Evolutionary conservation across 92 coral and sea anemone genomes (phyloP).

Genomic region (Ricordea florida): DNA sequence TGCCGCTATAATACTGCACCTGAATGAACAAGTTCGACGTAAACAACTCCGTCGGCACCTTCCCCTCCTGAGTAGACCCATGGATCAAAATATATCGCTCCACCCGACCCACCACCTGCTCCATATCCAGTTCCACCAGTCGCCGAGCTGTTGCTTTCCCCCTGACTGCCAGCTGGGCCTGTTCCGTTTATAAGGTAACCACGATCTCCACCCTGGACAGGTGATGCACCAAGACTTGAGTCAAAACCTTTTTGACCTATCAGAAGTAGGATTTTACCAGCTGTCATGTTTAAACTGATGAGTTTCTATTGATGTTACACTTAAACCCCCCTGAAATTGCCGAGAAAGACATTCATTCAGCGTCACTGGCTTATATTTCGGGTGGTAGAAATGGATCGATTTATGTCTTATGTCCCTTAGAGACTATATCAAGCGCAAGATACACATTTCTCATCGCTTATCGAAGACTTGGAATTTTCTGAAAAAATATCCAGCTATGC

Average conservation of each 20-base stretch:
- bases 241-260: constrained; percentile 18
- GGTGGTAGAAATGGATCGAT: no score
- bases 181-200: constrained; percentile 50
- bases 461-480: no score
- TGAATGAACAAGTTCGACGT: constrained; percentile 45
- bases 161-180: constrained; percentile 34
- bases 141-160: constrained; percentile 23
- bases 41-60: constrained; percentile 69
- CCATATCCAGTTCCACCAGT: constrained; percentile 62
- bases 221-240: not conserved
- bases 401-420: no score
- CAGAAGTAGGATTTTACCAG: not conserved
- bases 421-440: no score
- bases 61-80: constrained; percentile 27
- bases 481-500: no score
- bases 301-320: no score
- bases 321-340: no score
- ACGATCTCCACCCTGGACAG: constrained; percentile 51
- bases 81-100: constrained; percentile 10
- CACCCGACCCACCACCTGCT: constrained; percentile 72
- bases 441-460: no score
- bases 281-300: no score
- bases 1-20: no score
- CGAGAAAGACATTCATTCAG: no score
- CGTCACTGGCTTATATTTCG: no score